Base-by-base conservation (phyloP, 2,888 invertebrate species). In the Athalia circularis region DNA sequence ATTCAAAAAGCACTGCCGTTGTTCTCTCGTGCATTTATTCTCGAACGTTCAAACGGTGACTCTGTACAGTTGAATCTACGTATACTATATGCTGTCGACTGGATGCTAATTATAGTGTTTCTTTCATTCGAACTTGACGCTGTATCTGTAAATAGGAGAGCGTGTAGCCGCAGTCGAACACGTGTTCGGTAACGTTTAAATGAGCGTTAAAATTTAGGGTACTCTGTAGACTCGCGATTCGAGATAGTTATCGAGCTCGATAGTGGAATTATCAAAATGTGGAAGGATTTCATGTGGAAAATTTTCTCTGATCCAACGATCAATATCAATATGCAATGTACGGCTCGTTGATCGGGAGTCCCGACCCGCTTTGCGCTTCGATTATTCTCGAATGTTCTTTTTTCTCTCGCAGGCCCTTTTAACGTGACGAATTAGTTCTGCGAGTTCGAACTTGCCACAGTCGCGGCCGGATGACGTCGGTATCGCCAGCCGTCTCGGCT, bases 401-500 rank as follows among this genome's bases (percentile, higher is more conserved):
- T 52, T 61, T 13, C 13, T 48, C 13, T 54, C 8, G 68, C 54
- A 13, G 48, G 61, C 61, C 52, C 43, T 54, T 77, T 29, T 29
- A 47, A 77, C 11, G 61, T 45, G 11, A 29, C 8, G 13, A 13
- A 47, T 59, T 59, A 57, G 43, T 43, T 70, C 70, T 68, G 15
- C 45, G 47, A 47, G 47, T 11, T 11, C 6, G 29, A 29, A 45
- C 70, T 43, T 57, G 57, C 54, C 52, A 13, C 68, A 50, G 50
- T 68, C 68, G 54, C n/a, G 68, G 50, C 43, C 15, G 72, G 62
- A 4, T 75, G 75, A 62, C 62, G 75, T 52, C 43, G 29, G 75
- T 50, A 48, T 50, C 81, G 81, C 80, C 81, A 83, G 82, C 84
- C 61, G 64, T 47, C 64, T 29, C 43, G 15, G 52, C 45, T 57